Conservation (phyloP, 2,113 vertebrate species). For the Phrynosoma blainvillii region DNA sequence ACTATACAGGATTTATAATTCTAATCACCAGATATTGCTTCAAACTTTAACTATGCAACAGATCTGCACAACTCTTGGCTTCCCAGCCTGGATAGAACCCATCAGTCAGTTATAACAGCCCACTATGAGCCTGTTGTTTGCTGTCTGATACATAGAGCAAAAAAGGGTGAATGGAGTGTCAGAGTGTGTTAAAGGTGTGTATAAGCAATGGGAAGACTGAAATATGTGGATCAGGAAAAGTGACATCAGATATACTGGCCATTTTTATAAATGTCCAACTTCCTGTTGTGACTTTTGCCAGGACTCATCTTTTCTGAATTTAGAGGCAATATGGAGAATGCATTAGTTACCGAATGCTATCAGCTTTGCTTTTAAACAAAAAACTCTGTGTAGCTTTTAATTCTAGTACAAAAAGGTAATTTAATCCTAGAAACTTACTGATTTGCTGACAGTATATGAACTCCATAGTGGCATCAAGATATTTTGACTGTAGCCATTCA, state of each 20-base stretch:
- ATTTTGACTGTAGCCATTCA: conserved; percentile 82
- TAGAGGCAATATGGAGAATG: background rate
- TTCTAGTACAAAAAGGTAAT: background rate
- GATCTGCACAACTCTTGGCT: background rate
- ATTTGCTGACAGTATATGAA: conserved; percentile 84
- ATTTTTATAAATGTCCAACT: background rate
- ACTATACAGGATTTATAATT: background rate
- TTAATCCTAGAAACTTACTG: conserved; percentile 72
- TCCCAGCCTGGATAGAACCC: background rate
- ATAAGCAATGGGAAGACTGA: background rate
- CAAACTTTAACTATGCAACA: background rate
- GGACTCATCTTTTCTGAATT: background rate
- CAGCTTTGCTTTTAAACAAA: background rate
- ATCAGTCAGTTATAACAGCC: background rate
- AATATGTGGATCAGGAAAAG: background rate
- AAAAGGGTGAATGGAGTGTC: background rate
- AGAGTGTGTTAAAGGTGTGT: background rate
- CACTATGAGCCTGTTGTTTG: background rate
- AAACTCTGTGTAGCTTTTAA: background rate
- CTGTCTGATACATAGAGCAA: background rate
- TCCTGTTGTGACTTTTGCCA: background rate
- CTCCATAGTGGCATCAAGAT: conserved; percentile 89
- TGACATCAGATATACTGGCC: background rate
- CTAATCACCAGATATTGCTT: background rate
- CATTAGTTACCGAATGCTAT: background rate